A percentile compares a stretch with the other conserved stretches of the same genome.
Evolutionary conservation across 2,113 vertebrate genomes (phyloP).

Genomic region (Hemibagrus wyckioides): DNA sequence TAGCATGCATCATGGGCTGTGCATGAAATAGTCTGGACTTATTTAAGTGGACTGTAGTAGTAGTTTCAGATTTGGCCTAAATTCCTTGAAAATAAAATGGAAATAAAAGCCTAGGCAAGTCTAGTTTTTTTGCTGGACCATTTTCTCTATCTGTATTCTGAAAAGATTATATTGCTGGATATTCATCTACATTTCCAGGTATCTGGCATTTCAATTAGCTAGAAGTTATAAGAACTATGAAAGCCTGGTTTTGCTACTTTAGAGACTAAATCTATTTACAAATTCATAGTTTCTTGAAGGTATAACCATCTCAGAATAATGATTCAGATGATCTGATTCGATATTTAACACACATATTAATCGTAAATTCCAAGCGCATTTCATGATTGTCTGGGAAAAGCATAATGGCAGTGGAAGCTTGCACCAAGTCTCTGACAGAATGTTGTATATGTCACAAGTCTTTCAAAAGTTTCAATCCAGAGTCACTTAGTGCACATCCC

Average conservation of each 20-base stretch:
- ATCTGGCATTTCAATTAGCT: not conserved
- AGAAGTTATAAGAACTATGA: not conserved
- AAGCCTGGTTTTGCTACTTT: not conserved
- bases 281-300: not conserved
- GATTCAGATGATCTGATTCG: not conserved
- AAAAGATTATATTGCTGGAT: not conserved
- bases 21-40: conserved; percentile 10
- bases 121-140: not conserved
- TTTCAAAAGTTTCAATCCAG: not conserved
- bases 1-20: not conserved
- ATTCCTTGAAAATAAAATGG: not conserved
- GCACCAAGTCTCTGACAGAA: not conserved
- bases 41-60: not conserved
- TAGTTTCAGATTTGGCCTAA: not conserved
- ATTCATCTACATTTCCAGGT: not conserved
- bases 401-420: conserved; percentile 11
- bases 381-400: not conserved
- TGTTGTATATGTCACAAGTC: not conserved
- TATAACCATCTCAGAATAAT: too few species aligned
- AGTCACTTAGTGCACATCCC: not conserved
- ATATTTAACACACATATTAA: not conserved
- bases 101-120: not conserved
- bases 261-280: not conserved
- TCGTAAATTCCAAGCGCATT: not conserved
- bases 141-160: not conserved